Base-by-base conservation (phyloP, 2,888 invertebrate species). In the Drosophila seclusa region DNA sequence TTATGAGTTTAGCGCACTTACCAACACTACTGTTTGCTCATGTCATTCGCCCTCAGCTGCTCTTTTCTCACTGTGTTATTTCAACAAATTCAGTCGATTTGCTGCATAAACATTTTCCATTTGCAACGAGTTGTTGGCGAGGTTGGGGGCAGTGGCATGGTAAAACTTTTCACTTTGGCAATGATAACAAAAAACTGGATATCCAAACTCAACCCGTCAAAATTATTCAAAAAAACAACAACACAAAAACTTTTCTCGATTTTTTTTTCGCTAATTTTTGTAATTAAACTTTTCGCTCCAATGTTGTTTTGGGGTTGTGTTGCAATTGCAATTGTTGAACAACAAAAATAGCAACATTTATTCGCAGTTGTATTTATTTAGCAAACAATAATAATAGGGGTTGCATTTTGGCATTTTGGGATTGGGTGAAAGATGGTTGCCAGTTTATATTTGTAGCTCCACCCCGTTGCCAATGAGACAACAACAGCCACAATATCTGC, bases 11-110 rank as follows among this genome's bases (percentile, higher is more conserved):
- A 88, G 64, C 78, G 89, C 74, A 87, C 83, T 84, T 83, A 63
- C 62, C 65, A 63, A 58, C 68, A 69, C 55, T 65, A 10, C n/a
- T 38, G 11, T 27, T 24, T 40, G 42, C 11, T 21, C 60, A 48
- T 69, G 73, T 70, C 76, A 73, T 80, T 81, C 57, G 69, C 58
- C 53, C 68, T 29, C 63, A 60, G 71, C 83, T 73, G 59, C 75
- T 54, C 57, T 53, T 55, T 50, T 53, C 32, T 67, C 29, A 31
- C 54, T 48, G 50, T 91, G 83, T 91, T 91, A 88, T 91, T 91
- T 76, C 82, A 91, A 91, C 91, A 91, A 91, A 91, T 91, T 91
- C 91, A 91, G 91, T 91, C 91, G 91, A 91, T 91, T 91, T 91
- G 90, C 91, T 91, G 84, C 84, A 90, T 91, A 89, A 91, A 91